Evolutionary conservation across 2,113 vertebrate genomes (phyloP).

Genomic region (Copsychus sechellarum): DNA sequence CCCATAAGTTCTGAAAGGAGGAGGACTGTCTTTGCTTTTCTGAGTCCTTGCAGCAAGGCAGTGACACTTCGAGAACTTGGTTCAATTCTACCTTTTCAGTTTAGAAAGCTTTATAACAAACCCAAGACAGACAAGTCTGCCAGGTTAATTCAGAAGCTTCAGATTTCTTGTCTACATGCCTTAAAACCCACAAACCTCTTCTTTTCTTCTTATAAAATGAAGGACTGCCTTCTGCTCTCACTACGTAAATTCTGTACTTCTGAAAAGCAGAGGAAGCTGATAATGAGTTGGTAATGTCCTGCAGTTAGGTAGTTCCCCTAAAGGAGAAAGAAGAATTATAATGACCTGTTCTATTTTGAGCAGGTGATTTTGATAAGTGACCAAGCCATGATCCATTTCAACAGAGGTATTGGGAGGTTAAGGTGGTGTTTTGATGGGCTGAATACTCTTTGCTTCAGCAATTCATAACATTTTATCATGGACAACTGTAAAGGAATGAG

Average conservation of each 20-base stretch:
- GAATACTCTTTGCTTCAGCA: slow-evolving; percentile 77
- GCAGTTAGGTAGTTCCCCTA: background rate
- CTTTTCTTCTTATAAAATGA: background rate
- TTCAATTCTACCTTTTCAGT: background rate
- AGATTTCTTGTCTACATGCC: background rate
- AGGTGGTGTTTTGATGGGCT: slow-evolving; percentile 64
- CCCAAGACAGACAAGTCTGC: background rate
- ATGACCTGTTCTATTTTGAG: slow-evolving; percentile 1
- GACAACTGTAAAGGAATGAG: slow-evolving; percentile 72
- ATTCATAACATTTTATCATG: slow-evolving; percentile 79
- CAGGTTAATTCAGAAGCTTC: background rate
- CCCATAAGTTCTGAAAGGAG: background rate
- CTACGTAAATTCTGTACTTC: background rate
- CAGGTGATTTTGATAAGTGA: slow-evolving; percentile 23
- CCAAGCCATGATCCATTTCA: slow-evolving; percentile 32
- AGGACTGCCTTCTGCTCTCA: background rate
- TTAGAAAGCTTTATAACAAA: slow-evolving; percentile 4
- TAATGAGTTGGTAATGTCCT: background rate
- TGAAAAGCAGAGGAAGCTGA: background rate
- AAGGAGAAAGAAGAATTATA: background rate
- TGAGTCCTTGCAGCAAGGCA: background rate
- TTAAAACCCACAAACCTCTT: background rate
- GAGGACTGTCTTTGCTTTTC: background rate
- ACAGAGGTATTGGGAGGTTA: slow-evolving; percentile 50
- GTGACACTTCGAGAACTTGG: background rate